Percentiles rank a stretch among this genome's conserved stretches.
Conservation (phyloP, 2,797 vertebrate species). For the Enteromius treurensis region DNA sequence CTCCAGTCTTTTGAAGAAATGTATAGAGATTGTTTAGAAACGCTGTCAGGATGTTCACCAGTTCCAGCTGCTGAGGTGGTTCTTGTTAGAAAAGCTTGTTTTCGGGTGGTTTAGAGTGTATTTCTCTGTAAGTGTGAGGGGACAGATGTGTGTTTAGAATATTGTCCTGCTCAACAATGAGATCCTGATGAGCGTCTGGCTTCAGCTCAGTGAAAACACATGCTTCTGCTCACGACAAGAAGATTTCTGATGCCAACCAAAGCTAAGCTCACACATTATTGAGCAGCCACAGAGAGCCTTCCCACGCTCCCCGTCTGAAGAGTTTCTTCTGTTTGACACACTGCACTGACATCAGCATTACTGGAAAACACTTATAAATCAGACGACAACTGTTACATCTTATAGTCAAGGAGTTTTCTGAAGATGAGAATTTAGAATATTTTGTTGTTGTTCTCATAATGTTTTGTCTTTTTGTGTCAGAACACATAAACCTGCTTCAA, state of each 20-base stretch:
- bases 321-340: constrained; percentile 66
- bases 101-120: not conserved
- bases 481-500: not conserved
- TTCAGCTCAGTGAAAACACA: not conserved
- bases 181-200: not conserved
- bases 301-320: constrained; percentile 62
- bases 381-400: not conserved
- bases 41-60: too few relatives aligned
- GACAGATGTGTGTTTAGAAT: not conserved
- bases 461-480: not conserved
- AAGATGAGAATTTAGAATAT: not conserved
- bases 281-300: constrained; percentile 71
- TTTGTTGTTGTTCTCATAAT: not conserved
- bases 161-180: not conserved
- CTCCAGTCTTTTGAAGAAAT: too few relatives aligned
- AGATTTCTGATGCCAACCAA: constrained; percentile 4
- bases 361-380: not conserved
- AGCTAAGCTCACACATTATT: constrained; percentile 62
- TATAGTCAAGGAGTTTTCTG: not conserved
- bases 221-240: constrained; percentile 13
- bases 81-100: not conserved
- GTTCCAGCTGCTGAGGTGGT: too few relatives aligned
- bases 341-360: not conserved
- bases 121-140: not conserved
- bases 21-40: too few relatives aligned